phyloP scores from a whole-genome alignment of 2,888 invertebrate species.

The Dendrolimus pini region DNA sequence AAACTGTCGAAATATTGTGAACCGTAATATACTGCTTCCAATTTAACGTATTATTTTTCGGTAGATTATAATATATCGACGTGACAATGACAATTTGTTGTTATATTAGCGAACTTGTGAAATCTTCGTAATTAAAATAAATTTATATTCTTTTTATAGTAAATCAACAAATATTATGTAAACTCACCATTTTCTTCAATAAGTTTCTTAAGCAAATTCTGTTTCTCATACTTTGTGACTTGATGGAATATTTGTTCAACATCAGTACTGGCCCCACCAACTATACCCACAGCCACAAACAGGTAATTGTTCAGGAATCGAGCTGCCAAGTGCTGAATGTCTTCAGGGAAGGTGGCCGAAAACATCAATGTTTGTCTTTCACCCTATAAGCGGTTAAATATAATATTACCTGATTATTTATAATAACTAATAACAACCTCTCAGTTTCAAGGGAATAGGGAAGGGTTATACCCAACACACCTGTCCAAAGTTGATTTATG shows the following conservation, averaged over 20 bases:
- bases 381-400: constrained; percentile 57
- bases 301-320: constrained; percentile 87
- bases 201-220: constrained; percentile 82
- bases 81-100: too few relatives aligned
- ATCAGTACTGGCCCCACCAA: constrained; percentile 95
- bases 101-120: too few relatives aligned
- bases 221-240: constrained; percentile 84
- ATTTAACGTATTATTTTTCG: too few relatives aligned
- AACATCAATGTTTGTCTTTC: constrained; percentile 99
- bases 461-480: too few relatives aligned
- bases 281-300: constrained; percentile 93
- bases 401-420: not conserved
- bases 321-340: constrained; percentile 91
- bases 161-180: too few relatives aligned
- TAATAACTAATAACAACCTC: not conserved
- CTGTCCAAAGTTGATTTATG: too few relatives aligned
- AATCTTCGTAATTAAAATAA: too few relatives aligned
- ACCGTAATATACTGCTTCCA: too few relatives aligned
- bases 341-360: constrained; percentile 99
- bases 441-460: too few relatives aligned
- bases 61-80: too few relatives aligned
- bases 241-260: constrained; percentile 88
- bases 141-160: too few relatives aligned
- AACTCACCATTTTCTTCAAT: constrained; percentile 74
- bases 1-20: too few relatives aligned